Percentiles rank a stretch among this genome's conserved stretches.
Evolutionary conservation across 2,797 vertebrate species (phyloP).

Genomic region (Podarcis lilfordi): DNA sequence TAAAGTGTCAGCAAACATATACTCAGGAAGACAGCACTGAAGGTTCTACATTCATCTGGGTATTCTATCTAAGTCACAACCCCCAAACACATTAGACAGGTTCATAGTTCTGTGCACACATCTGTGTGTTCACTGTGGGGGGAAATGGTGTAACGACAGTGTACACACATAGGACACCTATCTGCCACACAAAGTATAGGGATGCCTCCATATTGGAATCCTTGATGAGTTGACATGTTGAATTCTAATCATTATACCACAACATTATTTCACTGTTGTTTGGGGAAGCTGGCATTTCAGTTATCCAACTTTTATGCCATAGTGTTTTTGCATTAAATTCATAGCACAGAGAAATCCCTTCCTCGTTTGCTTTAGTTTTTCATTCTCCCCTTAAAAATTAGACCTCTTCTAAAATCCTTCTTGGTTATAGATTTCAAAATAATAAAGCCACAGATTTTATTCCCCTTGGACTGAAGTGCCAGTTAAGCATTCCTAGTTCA

Average conservation of each 20-base stretch:
- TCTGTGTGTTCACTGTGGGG: not conserved
- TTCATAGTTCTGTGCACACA: not conserved
- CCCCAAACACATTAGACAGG: no score
- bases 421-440: slow-evolving; percentile 12
- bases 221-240: not conserved
- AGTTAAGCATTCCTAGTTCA: slow-evolving; percentile 30
- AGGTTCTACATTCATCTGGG: not conserved
- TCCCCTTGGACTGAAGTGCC: slow-evolving; percentile 5
- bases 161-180: not conserved
- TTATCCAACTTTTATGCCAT: not conserved
- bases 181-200: not conserved
- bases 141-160: no score
- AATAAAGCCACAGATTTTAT: slow-evolving; percentile 14
- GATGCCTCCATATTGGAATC: not conserved
- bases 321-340: not conserved
- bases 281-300: not conserved
- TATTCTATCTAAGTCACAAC: not conserved
- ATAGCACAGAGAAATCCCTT: not conserved
- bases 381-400: not conserved
- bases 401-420: not conserved
- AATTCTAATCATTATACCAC: not conserved
- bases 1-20: no score
- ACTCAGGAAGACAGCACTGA: no score
- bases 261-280: not conserved
- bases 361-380: not conserved